Conservation (phyloP, 2,797 vertebrate species). For the Scyliorhinus canicula region DNA sequence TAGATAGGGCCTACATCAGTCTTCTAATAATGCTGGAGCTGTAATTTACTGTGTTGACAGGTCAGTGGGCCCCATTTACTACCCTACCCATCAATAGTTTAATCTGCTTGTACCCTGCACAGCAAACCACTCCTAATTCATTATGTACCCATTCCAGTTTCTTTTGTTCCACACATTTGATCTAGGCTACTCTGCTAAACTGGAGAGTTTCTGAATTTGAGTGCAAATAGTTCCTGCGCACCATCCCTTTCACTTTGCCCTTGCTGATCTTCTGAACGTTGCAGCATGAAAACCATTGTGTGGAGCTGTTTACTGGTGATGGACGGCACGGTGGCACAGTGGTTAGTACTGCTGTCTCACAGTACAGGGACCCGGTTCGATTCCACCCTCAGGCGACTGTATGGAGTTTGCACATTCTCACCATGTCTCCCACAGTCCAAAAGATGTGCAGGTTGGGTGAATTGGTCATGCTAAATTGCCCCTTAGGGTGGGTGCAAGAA, state of each 20-base stretch:
- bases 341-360: too few relatives aligned
- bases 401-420: too few relatives aligned
- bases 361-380: too few relatives aligned
- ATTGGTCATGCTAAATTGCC: too few relatives aligned
- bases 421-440: too few relatives aligned
- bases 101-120: conserved; percentile 9
- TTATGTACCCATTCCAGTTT: not conserved
- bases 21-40: not conserved
- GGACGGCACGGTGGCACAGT: too few relatives aligned
- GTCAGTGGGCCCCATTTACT: conserved; percentile 29
- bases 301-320: not conserved
- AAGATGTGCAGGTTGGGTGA: too few relatives aligned
- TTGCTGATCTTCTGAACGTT: not conserved
- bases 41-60: conserved; percentile 12
- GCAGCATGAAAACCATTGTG: not conserved
- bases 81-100: not conserved
- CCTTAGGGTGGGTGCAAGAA: too few relatives aligned
- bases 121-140: not conserved
- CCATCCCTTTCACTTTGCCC: not conserved
- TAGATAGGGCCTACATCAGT: not conserved
- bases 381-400: too few relatives aligned
- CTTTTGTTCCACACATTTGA: not conserved
- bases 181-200: not conserved
- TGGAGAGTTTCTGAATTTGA: not conserved
- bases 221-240: not conserved